Evolutionary conservation across 2,888 invertebrate species (phyloP).

Genomic region (Brachyptera putata): DNA sequence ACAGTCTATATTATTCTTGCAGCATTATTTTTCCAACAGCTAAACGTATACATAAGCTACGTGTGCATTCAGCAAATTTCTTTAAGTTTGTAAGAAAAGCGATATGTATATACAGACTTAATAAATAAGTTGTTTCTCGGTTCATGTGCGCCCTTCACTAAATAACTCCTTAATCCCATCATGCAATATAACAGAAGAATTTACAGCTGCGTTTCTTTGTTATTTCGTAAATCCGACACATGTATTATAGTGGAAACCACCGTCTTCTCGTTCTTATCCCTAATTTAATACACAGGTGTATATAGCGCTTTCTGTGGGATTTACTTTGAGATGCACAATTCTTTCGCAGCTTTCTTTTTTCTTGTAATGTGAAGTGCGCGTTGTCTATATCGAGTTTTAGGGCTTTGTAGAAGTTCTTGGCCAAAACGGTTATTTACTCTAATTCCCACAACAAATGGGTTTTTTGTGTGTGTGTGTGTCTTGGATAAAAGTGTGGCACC

Average conservation of each 20-base stretch:
- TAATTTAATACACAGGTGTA: constrained; percentile 16
- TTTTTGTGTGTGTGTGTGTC: background rate
- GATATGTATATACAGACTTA: background rate
- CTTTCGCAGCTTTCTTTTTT: constrained; percentile 21
- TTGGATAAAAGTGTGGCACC: constrained; percentile 10
- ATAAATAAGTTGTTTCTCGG: background rate
- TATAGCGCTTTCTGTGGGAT: background rate
- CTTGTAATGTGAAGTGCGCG: constrained; percentile 23
- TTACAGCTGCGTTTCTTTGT: constrained; percentile 2
- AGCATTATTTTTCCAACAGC: too few species aligned
- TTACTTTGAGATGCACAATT: background rate
- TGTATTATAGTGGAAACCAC: background rate
- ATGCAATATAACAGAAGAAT: constrained; percentile 10
- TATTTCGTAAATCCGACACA: background rate
- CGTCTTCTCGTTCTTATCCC: constrained; percentile 8
- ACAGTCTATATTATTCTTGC: too few species aligned
- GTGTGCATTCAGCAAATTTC: constrained; percentile 16
- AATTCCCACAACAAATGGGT: constrained; percentile 2
- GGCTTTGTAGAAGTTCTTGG: constrained; percentile 1
- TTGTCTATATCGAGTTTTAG: constrained; percentile 18
- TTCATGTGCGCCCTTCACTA: background rate
- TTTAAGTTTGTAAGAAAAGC: constrained; percentile 2
- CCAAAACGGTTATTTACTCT: background rate
- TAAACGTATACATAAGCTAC: constrained; percentile 7
- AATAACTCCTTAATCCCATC: constrained; percentile 14